Base-by-base conservation (phyloP, 1,140 invertebrate species). In the Drosophila malerkotliana region DNA sequence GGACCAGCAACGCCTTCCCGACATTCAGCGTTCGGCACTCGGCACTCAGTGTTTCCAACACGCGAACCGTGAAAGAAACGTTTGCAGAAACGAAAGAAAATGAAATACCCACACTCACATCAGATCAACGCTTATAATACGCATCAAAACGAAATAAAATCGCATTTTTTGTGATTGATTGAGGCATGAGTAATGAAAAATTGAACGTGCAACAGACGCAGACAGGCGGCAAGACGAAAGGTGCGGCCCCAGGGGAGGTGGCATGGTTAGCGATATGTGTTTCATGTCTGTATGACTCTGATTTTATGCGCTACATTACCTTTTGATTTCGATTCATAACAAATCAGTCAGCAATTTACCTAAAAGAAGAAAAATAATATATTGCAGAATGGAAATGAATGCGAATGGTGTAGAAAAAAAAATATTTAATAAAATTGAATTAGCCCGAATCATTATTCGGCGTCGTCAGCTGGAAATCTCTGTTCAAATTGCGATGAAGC, bases 151-250 rank as follows among this genome's bases (percentile, higher is more conserved):
- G 83, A 88, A 87, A 87, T 88, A 83, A 83, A 88, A 89, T 88
- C 84, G 83, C 76, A 87, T 79, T 88, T 88, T 71, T 83, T 79
- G 74, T 87, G 83, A 88, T 88, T 88, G 83, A 88, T 88, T 88
- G 83, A 88, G 87, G 83, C 83, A 88, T 88, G 84, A 88, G 76
- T 89, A 88, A 88, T 88, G 79, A 88, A 88, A 88, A 88, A 88
- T 83, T 88, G 83, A 87, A 83, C 67, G 82, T 80, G 71, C 64
- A 61, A 80, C 74, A 53, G 53, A 64, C 74, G 66, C 61, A 83
- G 81, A 73, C 66, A 66, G 66, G 48, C 28, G 45, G 30, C 9
- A 32, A 30, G 28, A 44, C 28, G 9, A 39, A 41, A 2, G 18
- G 37, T 53, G 34, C 10, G 34, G 34, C 12, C 10, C 4, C 2